Evolutionary conservation across 1,140 invertebrate genomes (phyloP).

Genomic region (Chironomus tepperi): DNA sequence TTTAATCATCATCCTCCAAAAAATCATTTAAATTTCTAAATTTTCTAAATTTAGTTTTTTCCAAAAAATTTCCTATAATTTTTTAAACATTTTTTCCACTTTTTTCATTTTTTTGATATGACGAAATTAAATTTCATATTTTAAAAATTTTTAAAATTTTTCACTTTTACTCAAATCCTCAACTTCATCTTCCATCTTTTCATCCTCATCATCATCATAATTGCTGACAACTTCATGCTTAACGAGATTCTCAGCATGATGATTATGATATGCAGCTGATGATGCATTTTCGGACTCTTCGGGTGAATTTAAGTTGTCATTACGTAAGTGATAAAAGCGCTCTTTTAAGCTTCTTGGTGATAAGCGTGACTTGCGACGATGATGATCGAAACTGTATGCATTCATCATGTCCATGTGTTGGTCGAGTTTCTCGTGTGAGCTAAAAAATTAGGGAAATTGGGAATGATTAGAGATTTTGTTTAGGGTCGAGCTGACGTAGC

Average conservation of each 20-base stretch:
- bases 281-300: not conserved
- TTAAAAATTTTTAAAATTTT: not conserved
- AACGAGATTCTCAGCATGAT: not conserved
- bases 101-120: not conserved
- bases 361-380: not conserved
- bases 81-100: too few species aligned
- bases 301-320: not conserved
- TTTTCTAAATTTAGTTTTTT: too few species aligned
- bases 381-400: not conserved
- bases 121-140: not conserved
- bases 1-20: too few species aligned
- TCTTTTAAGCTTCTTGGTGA: not conserved
- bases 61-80: too few species aligned
- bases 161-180: slow-evolving; percentile 8
- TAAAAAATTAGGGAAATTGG: not conserved
- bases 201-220: slow-evolving; percentile 7
- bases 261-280: not conserved
- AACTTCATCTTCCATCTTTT: slow-evolving; percentile 5
- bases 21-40: too few species aligned
- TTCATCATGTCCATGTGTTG: not conserved
- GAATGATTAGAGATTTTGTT: too few species aligned
- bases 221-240: slow-evolving; percentile 9
- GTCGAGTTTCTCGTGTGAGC: not conserved
- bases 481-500: too few species aligned
- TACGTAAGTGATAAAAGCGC: not conserved